These are phyloP conservation scores for Syngnathus typhle DNA, from an alignment of 2,113 vertebrate genomes.

Conservation along the genomic window DNA sequence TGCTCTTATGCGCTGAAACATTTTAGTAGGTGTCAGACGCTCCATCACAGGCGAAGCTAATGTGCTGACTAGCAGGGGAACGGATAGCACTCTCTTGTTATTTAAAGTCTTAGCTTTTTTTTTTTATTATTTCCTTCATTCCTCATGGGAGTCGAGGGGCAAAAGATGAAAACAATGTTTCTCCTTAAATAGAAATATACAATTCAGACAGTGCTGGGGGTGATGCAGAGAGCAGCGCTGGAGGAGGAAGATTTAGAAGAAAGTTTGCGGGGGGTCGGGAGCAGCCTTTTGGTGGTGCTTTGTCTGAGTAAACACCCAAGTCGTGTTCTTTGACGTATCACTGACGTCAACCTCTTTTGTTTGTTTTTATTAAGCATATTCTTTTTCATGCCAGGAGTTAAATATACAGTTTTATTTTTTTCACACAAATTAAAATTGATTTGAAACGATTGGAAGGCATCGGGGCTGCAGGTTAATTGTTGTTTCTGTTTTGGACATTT, in stretches of 20 bases:
- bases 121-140: conserved; percentile 79
- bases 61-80: conserved; percentile 85
- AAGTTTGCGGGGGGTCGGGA: conserved; percentile 37
- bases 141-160: conserved; percentile 75
- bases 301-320: conserved; percentile 39
- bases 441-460: conserved; percentile 62
- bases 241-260: conserved; percentile 18
- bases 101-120: conserved; percentile 89
- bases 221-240: conserved; percentile 44
- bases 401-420: conserved; percentile 72
- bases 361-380: conserved; percentile 32
- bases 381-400: conserved; percentile 68
- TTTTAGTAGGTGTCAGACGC: conserved; percentile 96
- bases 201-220: conserved; percentile 42
- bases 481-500: conserved; percentile 70
- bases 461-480: conserved; percentile 73
- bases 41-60: conserved; percentile 90
- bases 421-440: conserved; percentile 70
- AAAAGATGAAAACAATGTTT: conserved; percentile 73
- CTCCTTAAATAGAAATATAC: conserved; percentile 63
- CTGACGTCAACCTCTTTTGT: conserved; percentile 48
- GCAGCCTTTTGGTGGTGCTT: conserved; percentile 25
- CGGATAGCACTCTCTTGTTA: conserved; percentile 94
- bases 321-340: conserved; percentile 47
- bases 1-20: conserved; percentile 94